Conservation (phyloP, 2,888 invertebrate species). For the Syrista parreyssii region DNA sequence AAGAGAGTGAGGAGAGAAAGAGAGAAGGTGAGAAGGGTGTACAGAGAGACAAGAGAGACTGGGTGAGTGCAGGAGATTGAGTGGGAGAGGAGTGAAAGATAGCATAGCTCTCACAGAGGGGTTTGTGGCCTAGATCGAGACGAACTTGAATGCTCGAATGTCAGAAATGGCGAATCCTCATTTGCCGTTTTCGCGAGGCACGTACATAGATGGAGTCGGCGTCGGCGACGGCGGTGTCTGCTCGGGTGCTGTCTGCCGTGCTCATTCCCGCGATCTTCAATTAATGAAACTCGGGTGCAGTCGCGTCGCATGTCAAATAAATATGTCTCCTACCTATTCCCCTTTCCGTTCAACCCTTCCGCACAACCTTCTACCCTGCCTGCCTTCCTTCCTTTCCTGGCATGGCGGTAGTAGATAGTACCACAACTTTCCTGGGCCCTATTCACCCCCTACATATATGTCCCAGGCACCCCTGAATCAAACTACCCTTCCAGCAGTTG, state of each 20-base stretch:
- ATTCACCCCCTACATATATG: not conserved
- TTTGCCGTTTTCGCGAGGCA: constrained; percentile 56
- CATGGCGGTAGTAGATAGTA: not conserved
- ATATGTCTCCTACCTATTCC: constrained; percentile 58
- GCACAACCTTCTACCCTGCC: constrained; percentile 25
- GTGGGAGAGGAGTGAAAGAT: constrained; percentile 16
- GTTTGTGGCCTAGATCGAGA: constrained; percentile 61
- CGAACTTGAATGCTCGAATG: constrained; percentile 62
- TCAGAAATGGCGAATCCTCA: constrained; percentile 63
- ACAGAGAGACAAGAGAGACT: constrained; percentile 17
- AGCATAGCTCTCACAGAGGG: constrained; percentile 26
- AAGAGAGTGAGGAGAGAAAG: constrained; percentile 5
- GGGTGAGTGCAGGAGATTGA: constrained; percentile 1
- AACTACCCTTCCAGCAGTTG: not conserved
- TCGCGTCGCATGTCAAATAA: constrained; percentile 67
- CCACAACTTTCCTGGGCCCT: not conserved
- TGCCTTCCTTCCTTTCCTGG: constrained; percentile 14
- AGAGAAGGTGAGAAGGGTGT: constrained; percentile 20
- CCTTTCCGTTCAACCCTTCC: constrained; percentile 35
- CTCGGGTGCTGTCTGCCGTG: constrained; percentile 59
- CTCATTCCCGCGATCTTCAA: constrained; percentile 66
- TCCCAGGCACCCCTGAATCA: not conserved
- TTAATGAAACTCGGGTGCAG: constrained; percentile 67
- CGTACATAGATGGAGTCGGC: constrained; percentile 32
- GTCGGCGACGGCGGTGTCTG: constrained; percentile 36